A percentile compares a stretch with the other conserved stretches of the same genome.
phyloP scores from a whole-genome alignment of 37 sponge, comb jelly and placozoan genomes.

The Crambe crambe region DNA sequence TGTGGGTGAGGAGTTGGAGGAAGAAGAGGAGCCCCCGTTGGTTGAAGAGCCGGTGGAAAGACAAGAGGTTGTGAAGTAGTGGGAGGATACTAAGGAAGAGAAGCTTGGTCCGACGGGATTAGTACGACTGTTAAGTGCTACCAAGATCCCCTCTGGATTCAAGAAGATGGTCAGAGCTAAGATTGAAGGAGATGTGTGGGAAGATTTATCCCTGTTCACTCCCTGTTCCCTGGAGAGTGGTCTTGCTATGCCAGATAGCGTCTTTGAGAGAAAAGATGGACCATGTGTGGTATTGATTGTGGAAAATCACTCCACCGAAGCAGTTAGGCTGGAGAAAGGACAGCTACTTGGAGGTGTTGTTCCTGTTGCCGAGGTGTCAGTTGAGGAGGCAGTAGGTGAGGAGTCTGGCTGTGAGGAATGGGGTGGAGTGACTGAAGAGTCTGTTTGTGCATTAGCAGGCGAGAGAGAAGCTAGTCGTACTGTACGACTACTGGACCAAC shows the following conservation, averaged over 20 bases:
- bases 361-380: not conserved
- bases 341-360: slow-evolving; percentile 15
- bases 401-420: too few species aligned
- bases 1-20: not conserved
- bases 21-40: not conserved
- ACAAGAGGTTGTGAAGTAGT: not conserved
- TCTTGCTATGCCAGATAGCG: slow-evolving; percentile 10
- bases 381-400: not conserved
- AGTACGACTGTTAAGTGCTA: slow-evolving; percentile 42
- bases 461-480: not conserved
- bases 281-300: not conserved
- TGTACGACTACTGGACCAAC: not conserved
- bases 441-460: not conserved
- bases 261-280: not conserved
- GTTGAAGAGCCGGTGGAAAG: not conserved
- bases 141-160: slow-evolving; percentile 24
- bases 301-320: slow-evolving; percentile 20
- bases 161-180: slow-evolving; percentile 13
- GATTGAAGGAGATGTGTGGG: not conserved
- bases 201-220: slow-evolving; percentile 11
- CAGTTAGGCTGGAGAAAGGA: slow-evolving; percentile 31
- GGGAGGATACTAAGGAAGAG: too few species aligned
- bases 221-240: not conserved
- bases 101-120: too few species aligned
- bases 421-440: too few species aligned